Conservation (phyloP, 2,888 invertebrate species). For the Zygogramma bicolorata region DNA sequence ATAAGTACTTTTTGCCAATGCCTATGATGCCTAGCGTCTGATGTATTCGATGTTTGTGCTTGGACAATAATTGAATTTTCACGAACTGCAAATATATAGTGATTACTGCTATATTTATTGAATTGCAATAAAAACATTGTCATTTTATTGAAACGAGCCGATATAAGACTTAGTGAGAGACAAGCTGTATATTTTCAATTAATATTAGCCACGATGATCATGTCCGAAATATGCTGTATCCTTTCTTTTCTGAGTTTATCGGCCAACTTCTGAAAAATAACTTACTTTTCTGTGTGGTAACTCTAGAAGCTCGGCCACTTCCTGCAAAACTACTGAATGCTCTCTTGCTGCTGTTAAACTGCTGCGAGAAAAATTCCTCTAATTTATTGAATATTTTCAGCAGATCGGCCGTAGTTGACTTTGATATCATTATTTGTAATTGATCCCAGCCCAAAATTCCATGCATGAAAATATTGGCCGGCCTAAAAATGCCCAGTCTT, state of each 20-base stretch:
- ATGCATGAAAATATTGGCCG: conserved; percentile 91
- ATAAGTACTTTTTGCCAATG: conserved; percentile 94
- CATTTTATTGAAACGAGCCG: no score
- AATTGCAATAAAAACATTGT: no score
- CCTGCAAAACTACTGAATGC: conserved; percentile 74
- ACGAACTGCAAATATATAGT: conserved; percentile 32
- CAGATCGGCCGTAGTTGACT: conserved; percentile 96
- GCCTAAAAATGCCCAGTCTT: conserved; percentile 72
- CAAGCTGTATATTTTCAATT: no score
- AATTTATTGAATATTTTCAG: conserved; percentile 97
- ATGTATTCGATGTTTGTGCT: conserved; percentile 20
- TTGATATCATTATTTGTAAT: conserved; percentile 95
- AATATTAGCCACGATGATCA: no score
- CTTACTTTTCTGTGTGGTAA: conserved; percentile 61
- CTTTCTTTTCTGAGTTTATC: no score
- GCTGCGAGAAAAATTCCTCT: conserved; percentile 97
- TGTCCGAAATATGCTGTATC: no score
- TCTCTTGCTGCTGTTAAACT: conserved; percentile 94
- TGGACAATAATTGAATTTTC: conserved; percentile 30
- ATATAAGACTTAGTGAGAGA: no score
- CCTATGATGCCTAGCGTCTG: conserved; percentile 67
- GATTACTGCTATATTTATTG: background rate
- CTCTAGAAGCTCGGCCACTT: conserved; percentile 56
- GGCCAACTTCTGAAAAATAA: no score
- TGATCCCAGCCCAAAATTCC: conserved; percentile 96